phyloP scores from a whole-genome alignment of 2,113 vertebrate genomes.

The Martes martes region DNA sequence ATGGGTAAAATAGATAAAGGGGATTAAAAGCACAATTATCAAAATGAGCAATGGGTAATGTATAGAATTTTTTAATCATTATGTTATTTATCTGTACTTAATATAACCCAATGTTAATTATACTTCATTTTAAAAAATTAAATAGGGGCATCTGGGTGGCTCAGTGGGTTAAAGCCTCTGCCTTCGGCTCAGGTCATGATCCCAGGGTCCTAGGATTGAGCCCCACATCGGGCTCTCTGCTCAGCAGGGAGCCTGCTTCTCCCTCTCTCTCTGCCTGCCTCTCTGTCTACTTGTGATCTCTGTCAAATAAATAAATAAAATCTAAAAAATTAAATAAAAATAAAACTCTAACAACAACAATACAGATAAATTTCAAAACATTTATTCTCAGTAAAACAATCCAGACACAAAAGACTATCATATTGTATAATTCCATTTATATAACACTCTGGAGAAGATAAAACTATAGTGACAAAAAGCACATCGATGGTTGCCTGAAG shows the following conservation, averaged over 20 bases:
- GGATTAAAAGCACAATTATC: background rate
- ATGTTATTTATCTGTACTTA: background rate
- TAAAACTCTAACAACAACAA: background rate
- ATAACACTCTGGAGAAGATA: background rate
- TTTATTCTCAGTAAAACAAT: background rate
- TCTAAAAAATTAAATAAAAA: too few relatives aligned
- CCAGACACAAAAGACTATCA: background rate
- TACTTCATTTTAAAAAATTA: background rate
- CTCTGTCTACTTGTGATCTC: too few relatives aligned
- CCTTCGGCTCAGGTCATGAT: too few relatives aligned
- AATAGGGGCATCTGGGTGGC: background rate
- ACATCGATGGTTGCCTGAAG: background rate
- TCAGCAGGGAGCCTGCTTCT: too few relatives aligned
- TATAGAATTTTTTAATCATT: background rate
- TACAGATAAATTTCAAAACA: slow-evolving; percentile 21
- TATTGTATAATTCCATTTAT: background rate
- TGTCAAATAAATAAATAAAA: too few relatives aligned
- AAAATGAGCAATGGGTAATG: background rate
- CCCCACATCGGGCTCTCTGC: too few relatives aligned
- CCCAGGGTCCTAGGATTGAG: too few relatives aligned
- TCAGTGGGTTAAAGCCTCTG: too few relatives aligned
- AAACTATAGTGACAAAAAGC: background rate
- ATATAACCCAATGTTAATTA: background rate
- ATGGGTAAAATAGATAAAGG: background rate
- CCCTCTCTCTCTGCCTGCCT: too few relatives aligned